A percentile compares a stretch with the other conserved stretches of the same genome.
phyloP scores from a whole-genome alignment of 2,888 invertebrate genomes.

The Troides helena region DNA sequence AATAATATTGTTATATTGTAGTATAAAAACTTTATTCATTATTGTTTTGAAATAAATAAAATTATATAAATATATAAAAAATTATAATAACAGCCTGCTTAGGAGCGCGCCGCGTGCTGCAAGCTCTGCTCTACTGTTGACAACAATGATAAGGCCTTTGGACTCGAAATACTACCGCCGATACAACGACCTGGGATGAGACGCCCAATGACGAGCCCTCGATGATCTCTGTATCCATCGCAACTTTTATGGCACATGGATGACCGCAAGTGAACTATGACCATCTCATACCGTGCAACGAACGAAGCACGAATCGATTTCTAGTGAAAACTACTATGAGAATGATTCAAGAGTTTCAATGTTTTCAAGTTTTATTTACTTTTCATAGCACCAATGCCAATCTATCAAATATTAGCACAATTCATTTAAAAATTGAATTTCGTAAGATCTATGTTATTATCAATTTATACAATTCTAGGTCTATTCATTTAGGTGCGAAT shows the following conservation, averaged over 20 bases:
- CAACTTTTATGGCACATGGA: constrained; percentile 65
- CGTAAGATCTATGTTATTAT: constrained; percentile 64
- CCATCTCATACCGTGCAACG: constrained; percentile 52
- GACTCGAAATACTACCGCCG: constrained; percentile 45
- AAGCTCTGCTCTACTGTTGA: constrained; percentile 61
- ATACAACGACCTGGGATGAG: constrained; percentile 50
- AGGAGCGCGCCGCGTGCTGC: constrained; percentile 65
- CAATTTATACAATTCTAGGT: constrained; percentile 59
- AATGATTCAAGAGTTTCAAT: constrained; percentile 33
- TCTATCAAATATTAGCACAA: constrained; percentile 60
- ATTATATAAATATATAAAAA: neutral
- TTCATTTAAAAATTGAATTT: constrained; percentile 51
- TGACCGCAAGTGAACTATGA: constrained; percentile 48
- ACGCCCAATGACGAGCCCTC: constrained; percentile 34
- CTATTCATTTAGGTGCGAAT: constrained; percentile 58
- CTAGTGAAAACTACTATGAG: constrained; percentile 50
- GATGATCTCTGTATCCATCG: constrained; percentile 36
- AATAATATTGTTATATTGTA: neutral
- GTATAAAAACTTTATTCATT: neutral
- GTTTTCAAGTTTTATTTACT: constrained; percentile 36
- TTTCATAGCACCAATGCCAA: constrained; percentile 74
- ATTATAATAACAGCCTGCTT: constrained; percentile 56
- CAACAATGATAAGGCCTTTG: constrained; percentile 41
- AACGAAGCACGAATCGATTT: constrained; percentile 63
- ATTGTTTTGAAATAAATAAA: neutral